These are phyloP conservation scores for Coecobrya sp. DNA, from an alignment of 2,888 invertebrate genomes.

Conservation along the genomic window DNA sequence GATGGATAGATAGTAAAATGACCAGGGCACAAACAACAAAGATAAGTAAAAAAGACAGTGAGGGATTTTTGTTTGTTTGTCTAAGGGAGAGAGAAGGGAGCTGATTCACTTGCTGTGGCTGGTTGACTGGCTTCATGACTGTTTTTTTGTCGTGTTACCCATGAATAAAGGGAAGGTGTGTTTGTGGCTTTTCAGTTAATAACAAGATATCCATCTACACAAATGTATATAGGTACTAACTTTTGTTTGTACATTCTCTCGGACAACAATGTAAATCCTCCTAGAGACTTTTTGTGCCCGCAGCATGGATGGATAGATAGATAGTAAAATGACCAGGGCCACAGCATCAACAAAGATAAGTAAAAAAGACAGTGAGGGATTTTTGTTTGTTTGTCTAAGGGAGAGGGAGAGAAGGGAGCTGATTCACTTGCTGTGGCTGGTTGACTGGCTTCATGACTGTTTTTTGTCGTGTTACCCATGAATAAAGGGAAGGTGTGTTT, in stretches of 20 bases:
- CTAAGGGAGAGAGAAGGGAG: constrained; percentile 42
- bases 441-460: constrained; percentile 22
- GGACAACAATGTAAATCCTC: constrained; percentile 77
- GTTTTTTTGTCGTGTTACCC: constrained; percentile 52
- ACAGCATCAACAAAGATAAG: constrained; percentile 45
- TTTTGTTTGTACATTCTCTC: constrained; percentile 7
- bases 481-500: constrained; percentile 68
- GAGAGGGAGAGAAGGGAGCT: constrained; percentile 36
- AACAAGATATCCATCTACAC: constrained; percentile 27
- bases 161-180: constrained; percentile 62
- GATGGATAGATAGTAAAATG: constrained; percentile 54
- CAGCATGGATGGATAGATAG: constrained; percentile 49
- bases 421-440: constrained; percentile 28
- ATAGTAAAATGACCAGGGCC: constrained; percentile 50
- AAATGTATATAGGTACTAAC: not conserved
- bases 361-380: constrained; percentile 30
- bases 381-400: constrained; percentile 73
- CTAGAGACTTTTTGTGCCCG: constrained; percentile 58
- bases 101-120: constrained; percentile 37
- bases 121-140: constrained; percentile 19
- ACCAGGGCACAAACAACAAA: constrained; percentile 45
- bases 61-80: constrained; percentile 68
- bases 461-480: constrained; percentile 46
- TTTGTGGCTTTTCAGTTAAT: constrained; percentile 65
- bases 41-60: constrained; percentile 43